phyloP scores from a whole-genome alignment of 2,888 invertebrate species.

The Orthosia cruda region DNA sequence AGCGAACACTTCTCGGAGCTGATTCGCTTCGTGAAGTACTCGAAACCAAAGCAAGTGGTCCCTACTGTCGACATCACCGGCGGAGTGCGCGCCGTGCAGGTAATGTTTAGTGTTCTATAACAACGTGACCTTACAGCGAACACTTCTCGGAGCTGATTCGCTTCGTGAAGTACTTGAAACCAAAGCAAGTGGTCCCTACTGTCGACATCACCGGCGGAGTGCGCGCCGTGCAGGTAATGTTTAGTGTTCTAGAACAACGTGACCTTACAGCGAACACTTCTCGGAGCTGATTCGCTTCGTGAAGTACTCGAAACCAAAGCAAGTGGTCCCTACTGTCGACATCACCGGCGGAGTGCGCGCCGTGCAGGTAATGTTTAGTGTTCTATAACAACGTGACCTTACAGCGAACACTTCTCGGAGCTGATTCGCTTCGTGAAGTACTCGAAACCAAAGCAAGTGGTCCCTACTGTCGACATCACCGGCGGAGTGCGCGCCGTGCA shows the following conservation, averaged over 20 bases:
- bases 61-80: slow-evolving; percentile 92
- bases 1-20: slow-evolving; percentile 94
- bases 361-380: slow-evolving; percentile 81
- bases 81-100: slow-evolving; percentile 86
- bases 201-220: slow-evolving; percentile 90
- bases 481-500: too few species aligned
- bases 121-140: slow-evolving; percentile 91
- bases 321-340: slow-evolving; percentile 93
- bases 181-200: slow-evolving; percentile 93
- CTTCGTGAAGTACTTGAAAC: slow-evolving; percentile 93
- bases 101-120: slow-evolving; percentile 52
- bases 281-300: slow-evolving; percentile 94
- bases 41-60: slow-evolving; percentile 93
- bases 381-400: slow-evolving; percentile 78
- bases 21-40: slow-evolving; percentile 93
- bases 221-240: slow-evolving; percentile 84
- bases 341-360: slow-evolving; percentile 85
- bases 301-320: slow-evolving; percentile 93
- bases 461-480: too few species aligned
- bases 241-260: too few species aligned
- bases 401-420: slow-evolving; percentile 94
- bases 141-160: slow-evolving; percentile 93
- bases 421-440: slow-evolving; percentile 94
- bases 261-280: slow-evolving; percentile 93
- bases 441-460: too few species aligned